These are phyloP conservation scores for Notechis scutatus DNA, from an alignment of 2,113 vertebrate genomes.

Conservation along the genomic window DNA sequence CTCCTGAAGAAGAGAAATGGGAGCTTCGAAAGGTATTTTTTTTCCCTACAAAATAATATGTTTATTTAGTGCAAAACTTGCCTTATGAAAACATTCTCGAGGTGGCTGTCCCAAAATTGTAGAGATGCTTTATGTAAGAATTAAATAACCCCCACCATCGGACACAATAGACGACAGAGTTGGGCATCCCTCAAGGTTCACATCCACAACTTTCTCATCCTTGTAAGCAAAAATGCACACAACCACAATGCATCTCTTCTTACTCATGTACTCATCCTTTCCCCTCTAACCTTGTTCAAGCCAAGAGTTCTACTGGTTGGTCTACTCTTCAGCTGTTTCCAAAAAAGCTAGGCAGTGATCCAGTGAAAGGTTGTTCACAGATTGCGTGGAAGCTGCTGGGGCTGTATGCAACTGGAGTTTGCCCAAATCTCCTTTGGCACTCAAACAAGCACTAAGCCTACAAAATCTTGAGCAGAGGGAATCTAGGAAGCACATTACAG, in stretches of 20 bases:
- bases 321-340: background rate
- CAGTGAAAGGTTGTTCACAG: background rate
- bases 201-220: background rate
- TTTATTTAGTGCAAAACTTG: background rate
- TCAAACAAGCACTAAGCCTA: background rate
- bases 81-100: background rate
- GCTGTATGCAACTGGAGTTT: background rate
- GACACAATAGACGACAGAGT: background rate
- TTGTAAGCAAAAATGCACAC: background rate
- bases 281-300: background rate
- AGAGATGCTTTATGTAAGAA: background rate
- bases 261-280: background rate
- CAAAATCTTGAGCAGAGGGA: background rate
- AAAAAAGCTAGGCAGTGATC: background rate
- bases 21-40: slow-evolving; percentile 81
- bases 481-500: background rate
- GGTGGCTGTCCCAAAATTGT: background rate
- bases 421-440: background rate
- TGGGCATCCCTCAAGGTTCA: background rate
- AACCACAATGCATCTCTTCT: background rate
- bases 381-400: background rate
- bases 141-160: background rate
- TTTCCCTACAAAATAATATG: background rate
- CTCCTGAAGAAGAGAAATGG: slow-evolving; percentile 83
- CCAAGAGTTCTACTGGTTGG: background rate